Evolutionary conservation across 2,797 vertebrate genomes (phyloP).

Genomic region (Alca torda): DNA sequence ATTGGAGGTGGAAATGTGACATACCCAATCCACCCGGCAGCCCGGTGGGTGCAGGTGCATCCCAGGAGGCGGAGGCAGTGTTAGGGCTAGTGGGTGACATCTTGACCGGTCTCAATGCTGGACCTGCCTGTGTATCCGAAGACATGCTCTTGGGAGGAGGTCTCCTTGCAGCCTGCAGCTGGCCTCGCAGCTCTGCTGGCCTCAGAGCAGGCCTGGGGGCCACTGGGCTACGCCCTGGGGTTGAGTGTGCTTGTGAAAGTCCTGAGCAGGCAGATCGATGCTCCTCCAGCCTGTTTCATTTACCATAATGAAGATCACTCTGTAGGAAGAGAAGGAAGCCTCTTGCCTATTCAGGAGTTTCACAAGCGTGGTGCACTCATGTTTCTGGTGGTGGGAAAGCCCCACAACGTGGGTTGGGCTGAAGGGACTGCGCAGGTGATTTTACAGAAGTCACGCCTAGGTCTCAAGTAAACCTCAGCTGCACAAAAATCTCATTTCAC

Average conservation of each 20-base stretch:
- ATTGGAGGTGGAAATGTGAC: not conserved
- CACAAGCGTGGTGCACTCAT: not conserved
- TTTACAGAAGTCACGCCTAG: not conserved
- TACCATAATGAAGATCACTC: slow-evolving; percentile 4
- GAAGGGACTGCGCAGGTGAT: not conserved
- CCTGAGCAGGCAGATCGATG: not conserved
- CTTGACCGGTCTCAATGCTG: not conserved
- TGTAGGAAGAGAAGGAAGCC: slow-evolving; percentile 24
- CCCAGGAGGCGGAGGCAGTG: not conserved
- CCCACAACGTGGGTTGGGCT: not conserved
- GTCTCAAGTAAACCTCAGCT: not conserved
- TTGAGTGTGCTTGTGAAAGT: not conserved
- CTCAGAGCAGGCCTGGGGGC: not conserved
- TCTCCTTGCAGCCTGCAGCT: not conserved
- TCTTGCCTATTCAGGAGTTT: slow-evolving; percentile 61
- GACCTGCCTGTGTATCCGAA: not conserved
- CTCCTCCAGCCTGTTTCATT: slow-evolving; percentile 12
- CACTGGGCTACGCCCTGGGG: not conserved
- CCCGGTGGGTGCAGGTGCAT: fast-evolving
- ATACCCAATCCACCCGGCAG: not conserved
- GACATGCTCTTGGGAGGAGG: not conserved
- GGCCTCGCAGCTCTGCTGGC: not conserved
- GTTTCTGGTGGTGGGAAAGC: slow-evolving; percentile 48
- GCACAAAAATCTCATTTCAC: not conserved
- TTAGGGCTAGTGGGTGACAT: not conserved